phyloP scores from a whole-genome alignment of 1,140 invertebrate genomes.

The roundworm (Caenorhabditis elegans) region WBcel235 BX284605.5:8667001-8667500 shows the following conservation, averaged over 20 bases:
- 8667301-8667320: slow-evolving; percentile 26
- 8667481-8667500: too few relatives aligned
- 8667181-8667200: not conserved
- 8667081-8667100: too few relatives aligned
- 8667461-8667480: too few relatives aligned
- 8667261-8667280: slow-evolving; percentile 11
- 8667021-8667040: not conserved
- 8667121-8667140: not conserved
- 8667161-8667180: slow-evolving; percentile 8
- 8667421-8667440: not conserved
- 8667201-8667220: too few relatives aligned
- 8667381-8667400: too few relatives aligned
- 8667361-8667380: not conserved
- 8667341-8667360: not conserved
- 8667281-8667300: slow-evolving; percentile 24
- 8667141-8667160: not conserved
- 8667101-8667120: not conserved
- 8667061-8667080: not conserved
- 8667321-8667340: not conserved
- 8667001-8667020: not conserved
- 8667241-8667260: not conserved
- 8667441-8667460: not conserved
- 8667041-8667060: not conserved
- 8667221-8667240: too few relatives aligned
- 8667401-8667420: not conserved